These are phyloP conservation scores for Leptodirus hochenwartii DNA, from an alignment of 2,888 invertebrate genomes.

Conservation along the genomic window DNA sequence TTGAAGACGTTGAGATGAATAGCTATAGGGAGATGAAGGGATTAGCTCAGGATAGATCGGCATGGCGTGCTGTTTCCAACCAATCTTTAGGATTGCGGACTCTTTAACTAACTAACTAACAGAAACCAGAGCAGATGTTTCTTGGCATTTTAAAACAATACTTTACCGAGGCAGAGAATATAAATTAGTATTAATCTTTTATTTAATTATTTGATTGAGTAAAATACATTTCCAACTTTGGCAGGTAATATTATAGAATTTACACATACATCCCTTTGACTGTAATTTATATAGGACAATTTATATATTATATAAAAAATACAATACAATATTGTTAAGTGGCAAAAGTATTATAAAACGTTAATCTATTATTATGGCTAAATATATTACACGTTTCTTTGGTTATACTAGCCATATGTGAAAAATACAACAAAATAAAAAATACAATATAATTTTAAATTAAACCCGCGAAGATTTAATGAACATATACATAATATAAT, in stretches of 20 bases:
- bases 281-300: conserved; percentile 16
- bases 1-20: no score
- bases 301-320: conserved; percentile 15
- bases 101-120: no score
- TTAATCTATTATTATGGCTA: conserved; percentile 18
- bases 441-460: conserved; percentile 17
- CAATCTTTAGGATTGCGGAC: no score
- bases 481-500: conserved; percentile 14
- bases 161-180: no score
- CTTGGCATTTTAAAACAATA: no score
- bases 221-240: conserved; percentile 19
- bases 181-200: conserved; percentile 1
- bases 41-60: no score
- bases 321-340: conserved; percentile 14
- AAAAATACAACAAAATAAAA: conserved; percentile 14
- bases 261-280: conserved; percentile 25
- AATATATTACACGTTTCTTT: conserved; percentile 28
- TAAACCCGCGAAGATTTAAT: conserved; percentile 20
- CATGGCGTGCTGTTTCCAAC: no score
- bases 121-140: no score
- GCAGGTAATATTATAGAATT: conserved; percentile 25
- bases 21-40: no score
- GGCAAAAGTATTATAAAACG: conserved; percentile 11
- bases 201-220: conserved; percentile 9
- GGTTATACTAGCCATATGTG: conserved; percentile 27